Evolutionary conservation across 2,888 invertebrate genomes (phyloP).

Genomic region (Luperina nickerlii): DNA sequence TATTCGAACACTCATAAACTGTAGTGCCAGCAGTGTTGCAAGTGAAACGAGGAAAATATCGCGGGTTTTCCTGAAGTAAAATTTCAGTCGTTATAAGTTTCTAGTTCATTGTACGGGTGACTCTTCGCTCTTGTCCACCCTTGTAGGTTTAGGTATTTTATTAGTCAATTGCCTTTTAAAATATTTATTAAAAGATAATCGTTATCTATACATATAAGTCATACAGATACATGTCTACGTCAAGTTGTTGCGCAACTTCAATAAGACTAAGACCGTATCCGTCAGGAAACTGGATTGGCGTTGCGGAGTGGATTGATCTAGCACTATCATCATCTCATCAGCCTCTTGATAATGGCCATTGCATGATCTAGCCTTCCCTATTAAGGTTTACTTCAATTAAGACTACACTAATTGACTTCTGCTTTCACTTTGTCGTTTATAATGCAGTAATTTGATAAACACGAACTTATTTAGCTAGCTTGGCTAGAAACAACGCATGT

Average conservation of each 20-base stretch:
- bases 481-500: constrained; percentile 15
- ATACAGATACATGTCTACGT: neutral
- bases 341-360: neutral
- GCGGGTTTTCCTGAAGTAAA: constrained; percentile 7
- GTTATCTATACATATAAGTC: constrained; percentile 10
- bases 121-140: too few relatives aligned
- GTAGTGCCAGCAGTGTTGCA: constrained; percentile 9
- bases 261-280: neutral
- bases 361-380: neutral
- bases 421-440: constrained; percentile 22
- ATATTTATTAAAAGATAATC: constrained; percentile 10
- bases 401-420: constrained; percentile 20
- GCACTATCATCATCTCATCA: neutral
- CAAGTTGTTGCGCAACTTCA: neutral
- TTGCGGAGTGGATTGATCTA: constrained; percentile 1
- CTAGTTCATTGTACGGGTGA: constrained; percentile 8
- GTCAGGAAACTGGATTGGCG: constrained; percentile 24
- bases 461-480: constrained; percentile 17
- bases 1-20: neutral
- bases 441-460: neutral
- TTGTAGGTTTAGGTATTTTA: neutral
- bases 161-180: constrained; percentile 1
- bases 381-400: neutral
- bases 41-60: constrained; percentile 19
- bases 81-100: constrained; percentile 6